These are phyloP conservation scores for Geotrupes spiniger DNA, from an alignment of 2,888 invertebrate genomes.

Conservation along the genomic window DNA sequence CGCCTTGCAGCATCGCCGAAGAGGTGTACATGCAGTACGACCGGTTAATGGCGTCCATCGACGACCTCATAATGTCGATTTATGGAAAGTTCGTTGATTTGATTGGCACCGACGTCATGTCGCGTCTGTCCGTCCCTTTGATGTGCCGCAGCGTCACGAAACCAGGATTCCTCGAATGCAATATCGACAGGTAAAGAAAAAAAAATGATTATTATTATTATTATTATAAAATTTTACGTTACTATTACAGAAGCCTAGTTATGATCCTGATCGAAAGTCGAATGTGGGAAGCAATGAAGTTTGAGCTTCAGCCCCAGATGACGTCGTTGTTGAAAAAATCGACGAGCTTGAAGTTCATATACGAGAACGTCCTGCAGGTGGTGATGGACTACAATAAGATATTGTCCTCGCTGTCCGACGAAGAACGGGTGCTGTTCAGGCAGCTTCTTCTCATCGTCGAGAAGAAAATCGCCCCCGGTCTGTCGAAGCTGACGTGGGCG, in stretches of 20 bases:
- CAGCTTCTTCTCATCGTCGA: slow-evolving; percentile 64
- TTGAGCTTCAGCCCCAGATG: slow-evolving; percentile 68
- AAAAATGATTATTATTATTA: too few relatives aligned
- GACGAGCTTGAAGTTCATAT: slow-evolving; percentile 59
- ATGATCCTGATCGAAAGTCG: slow-evolving; percentile 69
- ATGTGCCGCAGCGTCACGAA: slow-evolving; percentile 65
- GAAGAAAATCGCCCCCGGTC: slow-evolving; percentile 70
- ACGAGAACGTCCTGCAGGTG: slow-evolving; percentile 69
- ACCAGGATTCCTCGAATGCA: slow-evolving; percentile 71
- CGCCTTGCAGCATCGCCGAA: slow-evolving; percentile 68
- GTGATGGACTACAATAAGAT: slow-evolving; percentile 78
- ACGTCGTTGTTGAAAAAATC: slow-evolving; percentile 62
- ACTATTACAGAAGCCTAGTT: slow-evolving; percentile 57
- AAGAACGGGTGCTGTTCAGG: slow-evolving; percentile 75
- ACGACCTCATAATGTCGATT: slow-evolving; percentile 54
- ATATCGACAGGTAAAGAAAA: slow-evolving; percentile 66
- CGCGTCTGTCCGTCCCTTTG: slow-evolving; percentile 66
- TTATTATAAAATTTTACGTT: slow-evolving; percentile 10
- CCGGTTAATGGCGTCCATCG: slow-evolving; percentile 58
- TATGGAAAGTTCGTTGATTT: slow-evolving; percentile 57
- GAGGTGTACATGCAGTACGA: slow-evolving; percentile 70
- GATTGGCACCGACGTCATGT: slow-evolving; percentile 58
- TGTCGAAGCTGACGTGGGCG: slow-evolving; percentile 70
- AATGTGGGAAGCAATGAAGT: slow-evolving; percentile 69
- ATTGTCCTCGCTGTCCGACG: slow-evolving; percentile 68